Evolutionary conservation across 2,113 vertebrate species (phyloP).

Genomic region (Cygnus buccinator): DNA sequence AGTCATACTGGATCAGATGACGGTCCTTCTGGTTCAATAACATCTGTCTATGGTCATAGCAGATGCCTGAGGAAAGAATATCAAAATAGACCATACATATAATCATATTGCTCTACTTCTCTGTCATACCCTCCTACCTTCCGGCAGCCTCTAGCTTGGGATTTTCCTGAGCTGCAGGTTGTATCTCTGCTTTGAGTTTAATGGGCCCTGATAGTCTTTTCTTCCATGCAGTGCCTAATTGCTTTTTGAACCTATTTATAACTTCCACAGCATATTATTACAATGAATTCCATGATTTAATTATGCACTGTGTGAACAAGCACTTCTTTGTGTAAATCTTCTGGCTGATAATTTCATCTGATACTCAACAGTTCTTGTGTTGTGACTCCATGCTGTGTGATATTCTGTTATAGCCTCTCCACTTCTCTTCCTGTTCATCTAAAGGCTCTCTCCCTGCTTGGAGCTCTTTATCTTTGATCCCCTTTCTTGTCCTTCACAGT

Average conservation of each 20-base stretch:
- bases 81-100: not conserved
- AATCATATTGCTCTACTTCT: not conserved
- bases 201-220: not conserved
- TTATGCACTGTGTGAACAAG: slow-evolving; percentile 20
- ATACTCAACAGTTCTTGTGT: not conserved
- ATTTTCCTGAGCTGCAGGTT: not conserved
- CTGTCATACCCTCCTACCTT: not conserved
- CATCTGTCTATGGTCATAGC: not conserved
- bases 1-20: not conserved
- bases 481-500: not conserved
- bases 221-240: slow-evolving; percentile 5
- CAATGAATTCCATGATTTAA: slow-evolving; percentile 33
- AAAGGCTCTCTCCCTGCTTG: not conserved
- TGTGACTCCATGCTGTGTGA: not conserved
- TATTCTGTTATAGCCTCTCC: not conserved
- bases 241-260: slow-evolving; percentile 31
- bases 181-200: slow-evolving; percentile 17
- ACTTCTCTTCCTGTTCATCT: not conserved
- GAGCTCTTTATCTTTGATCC: not conserved
- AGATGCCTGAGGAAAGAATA: not conserved
- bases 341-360: slow-evolving; percentile 13
- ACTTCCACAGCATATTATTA: slow-evolving; percentile 27
- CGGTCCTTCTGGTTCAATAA: not conserved
- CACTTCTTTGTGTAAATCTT: slow-evolving; percentile 33
- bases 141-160: not conserved